A percentile compares a stretch with the other conserved stretches of the same genome.
These are phyloP conservation scores for Crotophaga sulcirostris DNA, from an alignment of 2,113 vertebrate species.

Conservation along the genomic window DNA sequence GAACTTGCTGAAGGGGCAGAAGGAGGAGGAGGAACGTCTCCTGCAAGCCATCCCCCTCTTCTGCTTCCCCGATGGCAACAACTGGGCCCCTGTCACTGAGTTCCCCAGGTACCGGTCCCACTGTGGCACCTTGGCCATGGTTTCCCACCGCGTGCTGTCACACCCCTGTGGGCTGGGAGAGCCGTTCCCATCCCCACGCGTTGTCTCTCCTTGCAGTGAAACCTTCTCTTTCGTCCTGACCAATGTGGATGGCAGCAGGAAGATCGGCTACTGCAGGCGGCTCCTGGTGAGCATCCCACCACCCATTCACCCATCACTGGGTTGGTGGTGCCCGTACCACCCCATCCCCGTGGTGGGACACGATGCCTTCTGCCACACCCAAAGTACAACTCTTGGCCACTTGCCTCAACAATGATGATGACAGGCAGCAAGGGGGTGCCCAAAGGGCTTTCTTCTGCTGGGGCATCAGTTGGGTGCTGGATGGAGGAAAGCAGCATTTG, in stretches of 20 bases:
- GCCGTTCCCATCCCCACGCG: rapidly evolving
- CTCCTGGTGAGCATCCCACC: constrained; percentile 81
- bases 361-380: rapidly evolving
- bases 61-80: constrained; percentile 92
- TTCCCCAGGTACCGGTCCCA: constrained; percentile 82
- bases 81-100: constrained; percentile 85
- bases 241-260: constrained; percentile 91
- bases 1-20: constrained; percentile 86
- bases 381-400: neutral
- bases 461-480: neutral
- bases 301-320: neutral
- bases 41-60: constrained; percentile 91
- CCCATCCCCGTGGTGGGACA: neutral
- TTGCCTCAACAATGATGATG: neutral
- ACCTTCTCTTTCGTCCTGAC: constrained; percentile 97
- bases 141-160: neutral
- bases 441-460: neutral
- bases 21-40: constrained; percentile 91
- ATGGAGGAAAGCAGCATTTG: neutral
- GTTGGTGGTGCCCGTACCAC: neutral
- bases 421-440: neutral
- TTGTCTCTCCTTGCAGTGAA: constrained; percentile 79
- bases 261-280: constrained; percentile 93
- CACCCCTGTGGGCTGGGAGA: neutral
- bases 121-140: rapidly evolving